Evolutionary conservation across 2,888 invertebrate genomes (phyloP).

Genomic region (Dicyrtomina minuta): DNA sequence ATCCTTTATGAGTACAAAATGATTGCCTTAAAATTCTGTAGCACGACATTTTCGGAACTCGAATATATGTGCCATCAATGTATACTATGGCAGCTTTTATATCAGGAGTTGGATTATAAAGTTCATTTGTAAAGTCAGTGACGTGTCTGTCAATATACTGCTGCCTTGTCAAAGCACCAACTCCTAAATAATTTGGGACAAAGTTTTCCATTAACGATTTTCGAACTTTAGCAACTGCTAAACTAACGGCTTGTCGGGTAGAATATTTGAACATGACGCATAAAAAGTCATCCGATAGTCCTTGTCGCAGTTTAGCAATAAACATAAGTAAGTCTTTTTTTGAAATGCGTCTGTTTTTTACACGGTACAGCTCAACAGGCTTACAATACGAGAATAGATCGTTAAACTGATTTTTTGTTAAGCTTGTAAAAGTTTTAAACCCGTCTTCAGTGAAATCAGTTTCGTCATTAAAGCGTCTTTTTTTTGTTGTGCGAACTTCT

Average conservation of each 20-base stretch:
- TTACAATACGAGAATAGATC: neutral
- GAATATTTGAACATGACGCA: neutral
- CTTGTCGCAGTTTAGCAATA: neutral
- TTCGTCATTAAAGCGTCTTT: too few species aligned
- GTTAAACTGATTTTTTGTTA: neutral
- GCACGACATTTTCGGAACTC: slow-evolving; percentile 4
- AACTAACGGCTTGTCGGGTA: neutral
- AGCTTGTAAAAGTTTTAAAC: neutral
- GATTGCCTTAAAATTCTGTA: neutral
- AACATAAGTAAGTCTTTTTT: neutral
- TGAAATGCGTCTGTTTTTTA: neutral
- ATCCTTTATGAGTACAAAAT: slow-evolving; percentile 3
- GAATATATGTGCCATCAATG: neutral
- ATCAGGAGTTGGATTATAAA: neutral
- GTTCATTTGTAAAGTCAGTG: slow-evolving; percentile 2
- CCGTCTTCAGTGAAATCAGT: neutral
- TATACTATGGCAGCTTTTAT: neutral
- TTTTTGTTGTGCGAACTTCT: too few species aligned
- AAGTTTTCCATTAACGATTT: neutral
- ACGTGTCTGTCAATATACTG: neutral
- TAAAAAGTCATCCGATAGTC: slow-evolving; percentile 4
- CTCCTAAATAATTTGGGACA: neutral
- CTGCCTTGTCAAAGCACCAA: neutral
- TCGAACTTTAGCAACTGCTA: neutral
- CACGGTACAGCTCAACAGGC: neutral